Evolutionary conservation across 1,140 invertebrate species (phyloP), one percentile per base, ranked within the genome.

Genomic region (Theocolax elegans): DNA sequence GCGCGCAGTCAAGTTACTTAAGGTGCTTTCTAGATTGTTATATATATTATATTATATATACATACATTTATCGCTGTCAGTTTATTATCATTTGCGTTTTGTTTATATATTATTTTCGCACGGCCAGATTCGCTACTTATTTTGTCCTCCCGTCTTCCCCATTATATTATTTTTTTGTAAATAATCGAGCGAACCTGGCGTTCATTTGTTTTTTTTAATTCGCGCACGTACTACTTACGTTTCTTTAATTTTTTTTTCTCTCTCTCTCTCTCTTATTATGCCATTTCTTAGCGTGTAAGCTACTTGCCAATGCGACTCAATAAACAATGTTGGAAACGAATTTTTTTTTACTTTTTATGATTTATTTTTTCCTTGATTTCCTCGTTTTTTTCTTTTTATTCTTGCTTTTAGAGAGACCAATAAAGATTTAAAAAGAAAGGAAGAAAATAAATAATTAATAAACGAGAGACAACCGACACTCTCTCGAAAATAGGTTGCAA

Each of bases 231-330:
- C 63, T 76, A 76, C 67, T 79, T 79, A 76, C 64, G 73, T 80
- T 81, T n/a, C n/a, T n/a, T n/a, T n/a, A n/a, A n/a, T n/a, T n/a
- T n/a, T n/a, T n/a, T n/a, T n/a, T n/a, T n/a, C n/a, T n/a, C n/a
- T n/a, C n/a, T n/a, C n/a, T n/a, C n/a, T n/a, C 70, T 77, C 71
- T 75, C 73, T 40, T 74, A 79, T 78, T 80, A 75, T 81, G 75
- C 73, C 75, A 77, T 79, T 81, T n/a, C 54, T 82, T 84, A 81
- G 79, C 64, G 77, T 82, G 77, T 84, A 83, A 85, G 83, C 75
- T 80, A 82, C 81, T 85, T 84, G 83, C 83, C 83, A 83, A 82
- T 82, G 82, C 75, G 72, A 75, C 79, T 81, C 71, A 85, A 83
- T 83, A 85, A 83, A 85, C 79, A 35, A 81, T 77, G 77, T 83